Evolutionary conservation across 2,113 vertebrate species (phyloP).

Genomic region (Heteronetta atricapilla): DNA sequence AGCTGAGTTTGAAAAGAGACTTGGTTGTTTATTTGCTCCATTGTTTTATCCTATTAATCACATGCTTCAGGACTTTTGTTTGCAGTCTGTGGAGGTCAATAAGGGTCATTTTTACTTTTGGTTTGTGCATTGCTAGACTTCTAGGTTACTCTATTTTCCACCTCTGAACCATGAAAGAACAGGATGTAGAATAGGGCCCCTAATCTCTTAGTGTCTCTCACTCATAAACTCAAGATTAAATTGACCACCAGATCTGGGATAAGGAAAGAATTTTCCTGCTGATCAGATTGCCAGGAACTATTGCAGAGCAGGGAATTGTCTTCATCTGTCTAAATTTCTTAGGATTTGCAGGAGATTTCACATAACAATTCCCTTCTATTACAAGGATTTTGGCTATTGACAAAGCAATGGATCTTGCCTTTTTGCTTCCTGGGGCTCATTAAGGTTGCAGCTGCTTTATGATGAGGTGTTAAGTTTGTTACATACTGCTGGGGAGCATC

Average conservation of each 20-base stretch:
- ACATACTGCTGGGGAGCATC: neutral
- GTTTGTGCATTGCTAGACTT: conserved; percentile 47
- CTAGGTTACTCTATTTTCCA: conserved; percentile 46
- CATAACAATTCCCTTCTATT: neutral
- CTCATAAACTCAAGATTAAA: neutral
- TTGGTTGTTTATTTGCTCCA: conserved; percentile 65
- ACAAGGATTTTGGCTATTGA: neutral
- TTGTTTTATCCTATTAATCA: conserved; percentile 70
- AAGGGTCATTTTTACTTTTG: conserved; percentile 62
- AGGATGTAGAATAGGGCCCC: neutral
- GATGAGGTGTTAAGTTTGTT: conserved; percentile 40
- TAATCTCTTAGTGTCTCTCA: neutral
- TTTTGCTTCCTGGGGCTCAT: neutral
- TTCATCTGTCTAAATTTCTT: neutral
- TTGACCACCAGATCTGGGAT: neutral
- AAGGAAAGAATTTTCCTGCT: neutral
- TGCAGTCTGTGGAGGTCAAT: conserved; percentile 34
- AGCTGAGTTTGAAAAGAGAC: conserved; percentile 69
- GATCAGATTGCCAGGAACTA: neutral
- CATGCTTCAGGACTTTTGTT: conserved; percentile 72
- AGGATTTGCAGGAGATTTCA: neutral
- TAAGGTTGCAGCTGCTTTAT: conserved; percentile 53
- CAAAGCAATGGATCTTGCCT: neutral
- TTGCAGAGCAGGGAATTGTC: neutral
- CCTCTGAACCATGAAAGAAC: conserved; percentile 14